These are phyloP conservation scores for Sesia bembeciformis DNA, from an alignment of 2,888 invertebrate genomes.

Conservation along the genomic window DNA sequence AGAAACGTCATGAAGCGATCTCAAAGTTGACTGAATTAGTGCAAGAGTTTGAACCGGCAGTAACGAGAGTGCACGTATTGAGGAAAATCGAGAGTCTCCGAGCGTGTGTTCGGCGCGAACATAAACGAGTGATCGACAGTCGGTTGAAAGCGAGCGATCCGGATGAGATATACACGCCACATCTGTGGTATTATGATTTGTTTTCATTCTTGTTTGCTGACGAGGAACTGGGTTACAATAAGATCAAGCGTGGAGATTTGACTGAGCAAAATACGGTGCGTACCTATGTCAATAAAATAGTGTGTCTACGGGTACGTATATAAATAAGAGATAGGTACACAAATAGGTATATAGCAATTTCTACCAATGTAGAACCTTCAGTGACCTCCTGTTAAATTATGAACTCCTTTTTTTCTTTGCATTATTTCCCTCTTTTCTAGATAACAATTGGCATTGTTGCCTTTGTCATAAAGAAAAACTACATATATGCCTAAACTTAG, in stretches of 20 bases:
- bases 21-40: conserved; percentile 45
- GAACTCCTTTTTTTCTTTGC: no score
- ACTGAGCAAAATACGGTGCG: not conserved
- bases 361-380: no score
- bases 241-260: conserved; percentile 4
- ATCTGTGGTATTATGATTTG: conserved; percentile 53
- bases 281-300: no score
- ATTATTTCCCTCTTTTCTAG: no score
- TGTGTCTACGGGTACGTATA: no score
- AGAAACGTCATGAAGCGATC: conserved; percentile 43
- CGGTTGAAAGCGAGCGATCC: conserved; percentile 23
- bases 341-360: no score
- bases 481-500: no score
- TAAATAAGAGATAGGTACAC: no score
- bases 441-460: no score
- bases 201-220: conserved; percentile 43
- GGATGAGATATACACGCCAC: conserved; percentile 41
- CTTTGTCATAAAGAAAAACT: no score
- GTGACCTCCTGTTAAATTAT: no score
- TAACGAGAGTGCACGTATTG: conserved; percentile 52
- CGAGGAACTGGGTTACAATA: conserved; percentile 13
- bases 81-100: conserved; percentile 61
- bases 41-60: conserved; percentile 44
- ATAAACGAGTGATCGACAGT: conserved; percentile 42
- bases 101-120: conserved; percentile 53